A percentile compares a stretch with the other conserved stretches of the same genome.
Evolutionary conservation across 1,140 invertebrate species (phyloP).

Genomic region (Tribolium castaneum): DNA sequence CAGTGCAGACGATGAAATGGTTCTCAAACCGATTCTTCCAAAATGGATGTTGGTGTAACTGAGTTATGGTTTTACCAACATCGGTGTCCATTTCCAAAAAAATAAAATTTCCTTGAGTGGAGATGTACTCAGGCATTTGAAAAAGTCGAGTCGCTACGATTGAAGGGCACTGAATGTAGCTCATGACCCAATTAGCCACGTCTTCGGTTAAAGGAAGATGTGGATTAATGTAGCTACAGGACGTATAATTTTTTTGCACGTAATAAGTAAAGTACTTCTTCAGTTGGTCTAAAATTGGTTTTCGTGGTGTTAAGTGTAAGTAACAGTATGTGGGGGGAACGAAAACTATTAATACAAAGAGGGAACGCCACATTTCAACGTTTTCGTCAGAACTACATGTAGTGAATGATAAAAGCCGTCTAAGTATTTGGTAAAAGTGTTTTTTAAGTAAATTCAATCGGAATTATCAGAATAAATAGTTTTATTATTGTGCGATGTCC

Average conservation of each 20-base stretch:
- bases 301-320: neutral
- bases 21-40: neutral
- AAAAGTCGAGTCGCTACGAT: neutral
- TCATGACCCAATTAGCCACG: neutral
- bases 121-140: neutral
- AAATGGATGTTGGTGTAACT: neutral
- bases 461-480: conserved; percentile 5
- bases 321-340: neutral
- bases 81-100: neutral
- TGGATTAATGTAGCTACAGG: neutral
- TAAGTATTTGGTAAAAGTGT: neutral
- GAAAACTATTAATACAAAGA: neutral
- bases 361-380: neutral
- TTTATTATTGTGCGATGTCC: neutral
- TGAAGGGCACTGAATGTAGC: conserved; percentile 13
- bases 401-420: neutral
- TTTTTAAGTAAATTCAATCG: conserved; percentile 2
- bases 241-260: neutral
- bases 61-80: neutral
- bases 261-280: neutral
- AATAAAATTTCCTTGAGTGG: neutral
- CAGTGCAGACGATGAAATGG: neutral
- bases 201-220: neutral
- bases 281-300: neutral
- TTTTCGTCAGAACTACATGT: neutral